These are phyloP conservation scores for Strix uralensis DNA, from an alignment of 2,113 vertebrate genomes.

Conservation along the genomic window DNA sequence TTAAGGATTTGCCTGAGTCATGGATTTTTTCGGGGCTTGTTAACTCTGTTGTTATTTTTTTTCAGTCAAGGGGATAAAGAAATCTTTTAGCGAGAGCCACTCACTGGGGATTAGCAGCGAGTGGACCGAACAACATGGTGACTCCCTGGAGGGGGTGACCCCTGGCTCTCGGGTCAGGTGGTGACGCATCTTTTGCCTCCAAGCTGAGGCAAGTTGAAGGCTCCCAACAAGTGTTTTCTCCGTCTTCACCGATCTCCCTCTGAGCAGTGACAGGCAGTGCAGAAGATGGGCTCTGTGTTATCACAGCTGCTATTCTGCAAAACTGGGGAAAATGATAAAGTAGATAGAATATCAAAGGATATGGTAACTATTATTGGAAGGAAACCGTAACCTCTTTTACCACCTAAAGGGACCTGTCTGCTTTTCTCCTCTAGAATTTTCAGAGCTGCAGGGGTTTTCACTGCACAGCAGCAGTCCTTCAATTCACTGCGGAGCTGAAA, in stretches of 20 bases:
- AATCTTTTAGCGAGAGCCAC: constrained; percentile 61
- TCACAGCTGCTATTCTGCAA: constrained; percentile 63
- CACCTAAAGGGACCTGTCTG: not conserved
- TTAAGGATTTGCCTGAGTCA: constrained; percentile 69
- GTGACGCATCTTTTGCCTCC: constrained; percentile 54
- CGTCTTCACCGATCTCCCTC: not conserved
- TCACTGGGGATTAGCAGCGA: constrained; percentile 65
- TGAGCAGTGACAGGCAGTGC: not conserved
- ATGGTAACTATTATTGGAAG: constrained; percentile 53
- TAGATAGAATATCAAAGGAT: constrained; percentile 66
- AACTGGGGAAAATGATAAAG: constrained; percentile 36
- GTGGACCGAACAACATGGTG: constrained; percentile 39
- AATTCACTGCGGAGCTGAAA: not conserved
- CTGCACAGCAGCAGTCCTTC: not conserved
- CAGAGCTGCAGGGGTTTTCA: not conserved
- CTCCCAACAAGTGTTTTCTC: constrained; percentile 40
- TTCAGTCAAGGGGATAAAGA: constrained; percentile 61
- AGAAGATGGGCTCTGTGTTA: constrained; percentile 58
- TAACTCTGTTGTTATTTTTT: constrained; percentile 58
- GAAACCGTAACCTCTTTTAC: constrained; percentile 37
- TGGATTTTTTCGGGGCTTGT: constrained; percentile 70
- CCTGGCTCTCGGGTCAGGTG: constrained; percentile 36
- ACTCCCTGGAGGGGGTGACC: constrained; percentile 60
- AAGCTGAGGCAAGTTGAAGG: constrained; percentile 56
- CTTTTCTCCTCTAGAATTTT: not conserved